phyloP scores from a whole-genome alignment of 2,113 vertebrate genomes.

The Accipiter virgatus region DNA sequence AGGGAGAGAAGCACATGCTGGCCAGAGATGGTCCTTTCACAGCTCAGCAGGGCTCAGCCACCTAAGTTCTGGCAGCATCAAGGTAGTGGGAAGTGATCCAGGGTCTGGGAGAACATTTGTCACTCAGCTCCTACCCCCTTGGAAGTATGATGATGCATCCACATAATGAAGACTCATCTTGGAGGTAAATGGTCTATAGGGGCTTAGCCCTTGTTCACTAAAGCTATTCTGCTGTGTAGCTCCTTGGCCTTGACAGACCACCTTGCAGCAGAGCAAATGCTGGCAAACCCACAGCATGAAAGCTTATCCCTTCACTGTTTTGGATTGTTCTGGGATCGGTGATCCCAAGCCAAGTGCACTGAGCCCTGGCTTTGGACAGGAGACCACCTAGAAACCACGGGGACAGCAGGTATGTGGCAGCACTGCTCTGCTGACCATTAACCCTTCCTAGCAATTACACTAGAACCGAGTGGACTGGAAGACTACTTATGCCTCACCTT shows the following conservation, averaged over 20 bases:
- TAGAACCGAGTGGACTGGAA: not conserved
- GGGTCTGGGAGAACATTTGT: not conserved
- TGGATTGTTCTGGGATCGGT: not conserved
- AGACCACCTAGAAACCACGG: not conserved
- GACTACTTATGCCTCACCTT: not conserved
- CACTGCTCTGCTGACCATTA: not conserved
- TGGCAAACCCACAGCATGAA: not conserved
- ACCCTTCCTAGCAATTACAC: not conserved
- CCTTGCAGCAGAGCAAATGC: not conserved
- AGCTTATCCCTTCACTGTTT: not conserved
- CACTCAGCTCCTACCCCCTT: not conserved
- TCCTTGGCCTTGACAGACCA: not conserved
- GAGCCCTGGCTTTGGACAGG: not conserved
- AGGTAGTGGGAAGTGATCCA: not conserved
- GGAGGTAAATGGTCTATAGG: not conserved
- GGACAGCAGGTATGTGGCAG: not conserved
- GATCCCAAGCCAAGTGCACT: not conserved
- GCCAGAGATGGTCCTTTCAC: not conserved
- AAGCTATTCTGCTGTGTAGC: not conserved
- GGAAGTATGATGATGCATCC: not conserved
- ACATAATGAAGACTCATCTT: not conserved
- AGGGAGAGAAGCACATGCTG: not conserved
- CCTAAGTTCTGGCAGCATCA: rapidly evolving
- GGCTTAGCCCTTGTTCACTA: not conserved
- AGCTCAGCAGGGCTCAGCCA: not conserved